Conservation (phyloP, 35 echinoderm and acorn worm species). For the Ophiothrix spiculata region DNA sequence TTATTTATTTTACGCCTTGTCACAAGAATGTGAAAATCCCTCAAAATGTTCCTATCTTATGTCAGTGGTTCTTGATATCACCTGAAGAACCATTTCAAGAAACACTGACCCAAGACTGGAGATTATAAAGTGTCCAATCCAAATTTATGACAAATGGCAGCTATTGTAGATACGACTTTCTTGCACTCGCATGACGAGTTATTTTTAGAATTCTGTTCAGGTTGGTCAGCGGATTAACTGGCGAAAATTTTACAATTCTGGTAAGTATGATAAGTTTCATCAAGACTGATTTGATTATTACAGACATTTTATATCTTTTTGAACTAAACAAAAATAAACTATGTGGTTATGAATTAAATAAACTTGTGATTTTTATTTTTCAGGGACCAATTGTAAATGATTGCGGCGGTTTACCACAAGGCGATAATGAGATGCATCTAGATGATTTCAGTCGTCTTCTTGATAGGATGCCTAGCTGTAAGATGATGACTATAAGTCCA, state of each 20-base stretch:
- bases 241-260: not conserved
- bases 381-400: conserved; percentile 83
- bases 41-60: too few relatives aligned
- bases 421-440: conserved; percentile 52
- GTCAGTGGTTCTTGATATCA: too few relatives aligned
- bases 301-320: not conserved
- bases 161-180: too few relatives aligned
- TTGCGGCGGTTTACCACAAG: conserved; percentile 62
- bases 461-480: conserved; percentile 81
- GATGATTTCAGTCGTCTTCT: conserved; percentile 54
- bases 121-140: too few relatives aligned
- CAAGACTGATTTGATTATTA: not conserved
- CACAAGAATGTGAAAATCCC: too few relatives aligned
- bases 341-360: not conserved
- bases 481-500: conserved; percentile 81
- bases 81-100: too few relatives aligned
- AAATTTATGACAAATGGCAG: too few relatives aligned
- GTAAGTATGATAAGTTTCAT: not conserved
- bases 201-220: not conserved
- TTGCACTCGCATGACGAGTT: too few relatives aligned
- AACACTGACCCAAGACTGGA: too few relatives aligned
- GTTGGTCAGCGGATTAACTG: not conserved
- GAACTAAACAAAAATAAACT: not conserved
- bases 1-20: too few relatives aligned
- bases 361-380: not conserved